These are phyloP conservation scores for Metopolophium dirhodum DNA, from an alignment of 1,140 invertebrate species.

Conservation along the genomic window DNA sequence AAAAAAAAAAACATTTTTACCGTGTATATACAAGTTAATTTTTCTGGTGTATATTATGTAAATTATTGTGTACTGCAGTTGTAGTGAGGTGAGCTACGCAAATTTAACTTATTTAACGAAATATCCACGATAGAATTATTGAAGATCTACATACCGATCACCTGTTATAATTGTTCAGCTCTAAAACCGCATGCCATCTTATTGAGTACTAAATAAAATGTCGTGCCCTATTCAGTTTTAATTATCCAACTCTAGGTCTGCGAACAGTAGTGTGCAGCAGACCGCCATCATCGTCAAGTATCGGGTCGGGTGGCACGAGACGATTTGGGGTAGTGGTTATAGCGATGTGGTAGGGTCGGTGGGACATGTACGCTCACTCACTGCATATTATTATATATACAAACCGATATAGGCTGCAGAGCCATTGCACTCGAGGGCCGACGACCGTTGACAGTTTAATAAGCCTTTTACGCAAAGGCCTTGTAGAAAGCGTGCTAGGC, in stretches of 20 bases:
- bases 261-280: background rate
- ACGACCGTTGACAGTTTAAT: slow-evolving; percentile 37
- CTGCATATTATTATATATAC: slow-evolving; percentile 9
- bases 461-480: slow-evolving; percentile 23
- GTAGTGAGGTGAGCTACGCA: too few relatives aligned
- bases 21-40: too few relatives aligned
- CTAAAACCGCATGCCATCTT: too few relatives aligned
- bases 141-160: background rate
- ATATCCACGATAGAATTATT: background rate
- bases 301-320: too few relatives aligned
- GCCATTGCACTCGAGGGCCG: background rate
- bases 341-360: background rate
- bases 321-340: background rate
- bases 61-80: too few relatives aligned
- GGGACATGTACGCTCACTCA: background rate
- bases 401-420: background rate
- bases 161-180: too few relatives aligned
- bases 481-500: background rate
- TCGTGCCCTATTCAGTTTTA: background rate
- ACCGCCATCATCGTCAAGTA: background rate
- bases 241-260: background rate
- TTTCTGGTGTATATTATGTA: background rate
- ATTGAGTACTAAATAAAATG: too few relatives aligned
- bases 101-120: too few relatives aligned
- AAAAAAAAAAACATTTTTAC: too few relatives aligned